Evolutionary conservation across 2,888 invertebrate species (phyloP), one percentile per base, ranked within the genome.

Genomic region (Dynastes hyllus): DNA sequence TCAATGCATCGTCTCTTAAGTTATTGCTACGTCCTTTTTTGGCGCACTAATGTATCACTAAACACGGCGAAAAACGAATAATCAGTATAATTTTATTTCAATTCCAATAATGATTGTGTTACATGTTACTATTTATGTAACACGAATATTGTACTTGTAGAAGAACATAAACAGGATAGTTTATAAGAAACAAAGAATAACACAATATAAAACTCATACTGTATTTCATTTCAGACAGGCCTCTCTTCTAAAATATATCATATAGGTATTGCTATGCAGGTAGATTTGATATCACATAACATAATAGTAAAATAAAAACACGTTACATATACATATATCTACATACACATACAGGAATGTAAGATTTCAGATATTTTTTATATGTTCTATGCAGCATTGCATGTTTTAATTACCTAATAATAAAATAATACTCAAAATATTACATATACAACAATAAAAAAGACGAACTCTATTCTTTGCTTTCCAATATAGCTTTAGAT

Each of bases 171-270:
- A 11, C 11, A 45, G 45, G 11, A 45, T 45, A 45, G 32, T 32
- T 22, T 22, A 22, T 32, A 32, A 37, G 5, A 11, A 63, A 22
- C 22, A 63, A 32, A 63, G 13, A 13, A 32, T 55, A 63, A 63
- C n/a, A 32, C 63, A 11, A 63, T 27, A 63, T 75, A 61, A 79
- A 76, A 76, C 55, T 65, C 53, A 79, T 37, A 65, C 50, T 79
- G 77, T 77, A 71, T 80, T 69, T 76, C 70, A 53, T 71, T 50
- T 70, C 53, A 78, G 78, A 80, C 78, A 80, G 78, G 80, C 81
- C 79, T 67, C 79, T 76, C 50, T 76, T 73, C 81, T 81, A 81
- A 81, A 79, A 81, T 80, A 80, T 45, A 45, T 45, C 45, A 58
- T 58, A 29, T 69, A 11, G 45, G 55, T 81, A 80, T 81, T 81